Conservation (phyloP, 1,140 invertebrate species). For the Drosophila malerkotliana region DNA sequence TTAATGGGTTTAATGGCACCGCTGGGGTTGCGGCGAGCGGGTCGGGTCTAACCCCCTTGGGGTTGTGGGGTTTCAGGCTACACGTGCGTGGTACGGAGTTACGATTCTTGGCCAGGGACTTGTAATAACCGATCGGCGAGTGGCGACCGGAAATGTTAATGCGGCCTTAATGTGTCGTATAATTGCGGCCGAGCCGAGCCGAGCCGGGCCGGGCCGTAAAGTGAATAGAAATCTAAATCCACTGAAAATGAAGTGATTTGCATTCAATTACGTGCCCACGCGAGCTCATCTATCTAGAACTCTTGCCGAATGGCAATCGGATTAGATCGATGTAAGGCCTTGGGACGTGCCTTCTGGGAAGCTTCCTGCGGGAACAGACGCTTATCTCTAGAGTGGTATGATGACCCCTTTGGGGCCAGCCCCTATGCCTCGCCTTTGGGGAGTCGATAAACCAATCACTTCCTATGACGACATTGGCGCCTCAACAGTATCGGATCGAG, state of each 20-base stretch:
- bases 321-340: slow-evolving; percentile 63
- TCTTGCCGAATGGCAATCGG: too few species aligned
- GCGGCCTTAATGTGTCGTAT: slow-evolving; percentile 61
- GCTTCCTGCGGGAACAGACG: too few species aligned
- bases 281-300: too few species aligned
- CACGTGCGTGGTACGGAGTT: slow-evolving; percentile 29
- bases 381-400: too few species aligned
- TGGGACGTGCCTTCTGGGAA: slow-evolving; percentile 31
- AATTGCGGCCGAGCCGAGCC: slow-evolving; percentile 52
- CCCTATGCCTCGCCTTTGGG: too few species aligned
- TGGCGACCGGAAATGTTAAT: slow-evolving; percentile 64
- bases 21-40: slow-evolving; percentile 14
- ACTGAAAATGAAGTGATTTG: slow-evolving; percentile 73
- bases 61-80: background rate
- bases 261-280: slow-evolving; percentile 72
- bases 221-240: slow-evolving; percentile 23
- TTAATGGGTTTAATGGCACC: slow-evolving; percentile 56
- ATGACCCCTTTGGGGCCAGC: too few species aligned
- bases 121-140: slow-evolving; percentile 43
- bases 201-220: slow-evolving; percentile 23
- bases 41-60: slow-evolving; percentile 22
- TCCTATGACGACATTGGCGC: slow-evolving; percentile 69
- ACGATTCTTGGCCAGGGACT: slow-evolving; percentile 3
- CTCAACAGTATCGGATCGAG: background rate
- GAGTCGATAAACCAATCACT: slow-evolving; percentile 68